A percentile compares a stretch with the other conserved stretches of the same genome.
Evolutionary conservation across 2,888 invertebrate genomes (phyloP).

Genomic region (Alloplasta piceator): DNA sequence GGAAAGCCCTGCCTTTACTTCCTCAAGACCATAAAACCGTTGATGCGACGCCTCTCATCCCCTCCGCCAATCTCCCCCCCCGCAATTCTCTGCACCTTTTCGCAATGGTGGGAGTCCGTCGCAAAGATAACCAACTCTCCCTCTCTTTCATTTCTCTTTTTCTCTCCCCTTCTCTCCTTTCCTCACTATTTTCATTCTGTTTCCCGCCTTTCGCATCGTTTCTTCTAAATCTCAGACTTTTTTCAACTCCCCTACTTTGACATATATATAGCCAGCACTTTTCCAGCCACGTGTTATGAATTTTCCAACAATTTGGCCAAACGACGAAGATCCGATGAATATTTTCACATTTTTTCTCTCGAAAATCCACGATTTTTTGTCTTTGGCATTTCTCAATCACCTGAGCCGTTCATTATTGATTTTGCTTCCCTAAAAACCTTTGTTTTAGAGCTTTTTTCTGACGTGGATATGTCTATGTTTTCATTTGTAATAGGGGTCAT

Average conservation of each 20-base stretch:
- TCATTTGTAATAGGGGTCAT: too few species aligned
- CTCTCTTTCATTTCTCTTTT: slow-evolving; percentile 18
- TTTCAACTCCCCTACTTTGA: neutral
- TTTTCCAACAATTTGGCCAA: too few species aligned
- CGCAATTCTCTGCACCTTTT: neutral
- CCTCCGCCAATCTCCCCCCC: neutral
- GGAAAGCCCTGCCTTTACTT: slow-evolving; percentile 73
- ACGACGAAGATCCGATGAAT: too few species aligned
- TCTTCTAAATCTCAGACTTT: neutral
- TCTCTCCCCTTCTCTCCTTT: slow-evolving; percentile 3
- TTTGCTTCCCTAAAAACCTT: too few species aligned
- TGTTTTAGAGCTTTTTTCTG: too few species aligned
- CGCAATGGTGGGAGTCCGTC: slow-evolving; percentile 69
- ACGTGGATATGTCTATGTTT: too few species aligned
- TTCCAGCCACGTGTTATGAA: slow-evolving; percentile 7
- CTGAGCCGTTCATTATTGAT: too few species aligned
- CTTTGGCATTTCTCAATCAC: too few species aligned
- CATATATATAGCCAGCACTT: neutral
- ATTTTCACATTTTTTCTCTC: too few species aligned
- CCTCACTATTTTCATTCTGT: neutral
- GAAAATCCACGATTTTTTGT: too few species aligned
- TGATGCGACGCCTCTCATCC: slow-evolving; percentile 12
- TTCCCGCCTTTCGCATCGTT: neutral
- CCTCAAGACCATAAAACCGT: slow-evolving; percentile 75
- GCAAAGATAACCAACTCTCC: slow-evolving; percentile 68